phyloP scores from a whole-genome alignment of 2,888 invertebrate species.

The Didymodactylos carnosus region DNA sequence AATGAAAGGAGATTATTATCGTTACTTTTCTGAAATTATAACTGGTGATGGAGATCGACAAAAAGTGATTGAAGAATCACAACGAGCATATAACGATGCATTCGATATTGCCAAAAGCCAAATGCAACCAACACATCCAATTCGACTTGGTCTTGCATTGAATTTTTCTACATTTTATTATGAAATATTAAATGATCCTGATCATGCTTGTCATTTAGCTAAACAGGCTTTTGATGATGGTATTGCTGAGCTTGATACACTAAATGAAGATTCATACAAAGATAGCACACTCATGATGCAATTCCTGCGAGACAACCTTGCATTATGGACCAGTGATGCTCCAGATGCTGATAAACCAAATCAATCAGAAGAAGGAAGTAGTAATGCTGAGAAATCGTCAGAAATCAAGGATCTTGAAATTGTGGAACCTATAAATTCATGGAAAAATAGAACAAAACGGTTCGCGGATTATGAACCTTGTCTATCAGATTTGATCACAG shows the following conservation, averaged over 20 bases:
- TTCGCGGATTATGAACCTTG: too few relatives aligned
- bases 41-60: conserved; percentile 90
- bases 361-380: conserved; percentile 10
- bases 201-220: conserved; percentile 94
- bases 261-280: too few relatives aligned
- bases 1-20: conserved; percentile 99
- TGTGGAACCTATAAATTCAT: too few relatives aligned
- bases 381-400: too few relatives aligned
- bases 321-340: conserved; percentile 31
- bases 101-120: conserved; percentile 91
- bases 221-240: conserved; percentile 99
- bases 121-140: conserved; percentile 98
- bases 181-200: conserved; percentile 97
- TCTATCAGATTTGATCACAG: too few relatives aligned
- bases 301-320: conserved; percentile 91
- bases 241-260: conserved; percentile 87
- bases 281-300: conserved; percentile 77
- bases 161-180: conserved; percentile 99
- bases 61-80: conserved; percentile 79
- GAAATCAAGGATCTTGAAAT: too few relatives aligned
- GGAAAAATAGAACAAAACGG: too few relatives aligned
- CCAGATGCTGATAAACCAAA: conserved; percentile 8
- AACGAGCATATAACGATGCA: conserved; percentile 93
- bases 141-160: conserved; percentile 90
- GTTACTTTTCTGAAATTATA: conserved; percentile 99